These are phyloP conservation scores for Cyrtodaria siliqua DNA, from an alignment of 2,888 invertebrate genomes.

Conservation along the genomic window DNA sequence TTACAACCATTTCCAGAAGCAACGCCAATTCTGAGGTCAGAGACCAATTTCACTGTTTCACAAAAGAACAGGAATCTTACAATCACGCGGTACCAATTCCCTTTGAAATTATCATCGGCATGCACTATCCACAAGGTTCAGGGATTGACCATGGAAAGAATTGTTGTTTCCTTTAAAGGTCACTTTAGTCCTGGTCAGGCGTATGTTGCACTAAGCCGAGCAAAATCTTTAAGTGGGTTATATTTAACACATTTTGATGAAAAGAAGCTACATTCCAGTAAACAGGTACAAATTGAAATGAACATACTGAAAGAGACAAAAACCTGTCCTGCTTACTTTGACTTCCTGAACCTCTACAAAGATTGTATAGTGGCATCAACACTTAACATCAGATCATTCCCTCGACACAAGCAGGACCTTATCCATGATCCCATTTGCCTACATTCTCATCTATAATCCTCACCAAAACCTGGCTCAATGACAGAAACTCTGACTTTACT, in stretches of 20 bases:
- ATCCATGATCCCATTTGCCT: constrained; percentile 10
- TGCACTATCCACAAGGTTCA: constrained; percentile 22
- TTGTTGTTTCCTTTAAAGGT: constrained; percentile 18
- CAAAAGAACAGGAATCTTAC: not conserved
- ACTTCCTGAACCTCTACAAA: not conserved
- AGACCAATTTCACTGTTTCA: not conserved
- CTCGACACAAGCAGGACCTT: not conserved
- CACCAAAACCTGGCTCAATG: constrained; percentile 16
- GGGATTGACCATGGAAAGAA: constrained; percentile 7
- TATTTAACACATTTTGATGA: constrained; percentile 27
- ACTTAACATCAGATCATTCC: not conserved
- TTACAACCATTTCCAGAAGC: not conserved
- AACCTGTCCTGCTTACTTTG: not conserved
- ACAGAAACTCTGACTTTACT: not conserved
- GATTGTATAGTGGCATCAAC: not conserved
- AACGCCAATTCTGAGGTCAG: not conserved
- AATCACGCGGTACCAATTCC: constrained; percentile 25
- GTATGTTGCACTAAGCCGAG: constrained; percentile 53
- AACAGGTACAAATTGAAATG: constrained; percentile 11
- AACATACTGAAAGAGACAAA: not conserved
- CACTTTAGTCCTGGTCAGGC: constrained; percentile 16
- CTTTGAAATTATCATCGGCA: constrained; percentile 24
- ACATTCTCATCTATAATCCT: constrained; percentile 1
- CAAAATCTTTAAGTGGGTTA: constrained; percentile 19
- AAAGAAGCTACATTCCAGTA: constrained; percentile 13